A percentile compares a stretch with the other conserved stretches of the same genome.
Conservation (phyloP, 2,888 invertebrate genomes). For the Mesoligia furuncula region DNA sequence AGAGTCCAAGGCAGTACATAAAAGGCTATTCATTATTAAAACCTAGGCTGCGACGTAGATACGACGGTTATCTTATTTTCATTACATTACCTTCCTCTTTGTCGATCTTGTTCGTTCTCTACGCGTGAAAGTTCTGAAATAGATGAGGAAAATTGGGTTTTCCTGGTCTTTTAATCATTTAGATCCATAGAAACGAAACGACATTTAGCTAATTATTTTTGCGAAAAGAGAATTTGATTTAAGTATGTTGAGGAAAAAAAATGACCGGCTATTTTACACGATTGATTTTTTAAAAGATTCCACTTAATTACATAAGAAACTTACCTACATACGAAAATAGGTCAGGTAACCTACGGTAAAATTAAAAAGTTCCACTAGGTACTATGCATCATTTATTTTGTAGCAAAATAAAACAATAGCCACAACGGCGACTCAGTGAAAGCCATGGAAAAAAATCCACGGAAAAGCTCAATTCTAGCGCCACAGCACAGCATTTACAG, state of each 20-base stretch:
- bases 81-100: conserved; percentile 7
- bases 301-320: not conserved
- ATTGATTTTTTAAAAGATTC: not conserved
- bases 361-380: conserved; percentile 7
- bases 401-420: conserved; percentile 40
- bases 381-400: conserved; percentile 39
- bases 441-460: conserved; percentile 34
- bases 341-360: not conserved
- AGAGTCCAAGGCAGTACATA: too few relatives aligned
- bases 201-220: not conserved
- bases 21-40: too few relatives aligned
- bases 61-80: conserved; percentile 1
- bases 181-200: not conserved
- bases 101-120: not conserved
- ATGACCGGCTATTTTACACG: not conserved
- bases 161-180: not conserved
- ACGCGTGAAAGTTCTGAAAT: not conserved
- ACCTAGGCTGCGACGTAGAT: not conserved
- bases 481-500: conserved; percentile 31
- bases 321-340: not conserved
- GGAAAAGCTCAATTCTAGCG: conserved; percentile 39
- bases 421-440: conserved; percentile 41
- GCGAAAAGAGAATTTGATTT: not conserved
- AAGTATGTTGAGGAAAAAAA: not conserved
- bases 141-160: not conserved